phyloP scores from a whole-genome alignment of 2,888 invertebrate genomes.

The Merodon equestris region DNA sequence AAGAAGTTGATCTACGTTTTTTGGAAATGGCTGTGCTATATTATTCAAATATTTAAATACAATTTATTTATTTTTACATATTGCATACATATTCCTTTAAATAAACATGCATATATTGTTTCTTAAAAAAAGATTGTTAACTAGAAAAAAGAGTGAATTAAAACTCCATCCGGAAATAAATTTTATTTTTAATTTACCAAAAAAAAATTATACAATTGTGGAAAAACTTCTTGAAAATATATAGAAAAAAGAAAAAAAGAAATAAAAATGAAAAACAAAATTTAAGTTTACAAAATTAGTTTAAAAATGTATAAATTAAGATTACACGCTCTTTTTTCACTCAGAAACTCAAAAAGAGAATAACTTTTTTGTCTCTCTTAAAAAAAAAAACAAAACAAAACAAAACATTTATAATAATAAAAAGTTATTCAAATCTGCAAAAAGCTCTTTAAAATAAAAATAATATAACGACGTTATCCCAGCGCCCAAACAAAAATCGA shows the following conservation, averaged over 20 bases:
- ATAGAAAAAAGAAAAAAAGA: constrained; percentile 62
- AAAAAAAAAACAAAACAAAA: constrained; percentile 21
- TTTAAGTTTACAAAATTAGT: constrained; percentile 61
- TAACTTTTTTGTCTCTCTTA: constrained; percentile 41
- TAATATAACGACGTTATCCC: constrained; percentile 76
- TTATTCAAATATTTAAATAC: constrained; percentile 70
- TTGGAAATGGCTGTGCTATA: constrained; percentile 89
- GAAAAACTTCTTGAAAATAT: constrained; percentile 79
- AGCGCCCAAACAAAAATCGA: constrained; percentile 80
- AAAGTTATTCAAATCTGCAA: constrained; percentile 56
- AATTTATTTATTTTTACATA: constrained; percentile 67
- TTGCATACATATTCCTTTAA: constrained; percentile 54
- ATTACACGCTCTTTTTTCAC: constrained; percentile 69
- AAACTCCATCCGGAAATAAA: constrained; percentile 53
- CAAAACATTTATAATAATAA: constrained; percentile 53
- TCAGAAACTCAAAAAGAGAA: constrained; percentile 10
- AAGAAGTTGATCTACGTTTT: constrained; percentile 98
- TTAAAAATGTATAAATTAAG: constrained; percentile 67
- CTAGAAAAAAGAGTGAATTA: constrained; percentile 70
- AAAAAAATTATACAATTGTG: constrained; percentile 70
- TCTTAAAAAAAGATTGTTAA: constrained; percentile 41
- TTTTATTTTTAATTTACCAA: constrained; percentile 10
- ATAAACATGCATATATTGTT: constrained; percentile 41
- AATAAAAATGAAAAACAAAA: constrained; percentile 51
- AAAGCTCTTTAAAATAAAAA: constrained; percentile 48